Evolutionary conservation across 2,888 invertebrate species (phyloP).

Genomic region (Pollenia labialis): DNA sequence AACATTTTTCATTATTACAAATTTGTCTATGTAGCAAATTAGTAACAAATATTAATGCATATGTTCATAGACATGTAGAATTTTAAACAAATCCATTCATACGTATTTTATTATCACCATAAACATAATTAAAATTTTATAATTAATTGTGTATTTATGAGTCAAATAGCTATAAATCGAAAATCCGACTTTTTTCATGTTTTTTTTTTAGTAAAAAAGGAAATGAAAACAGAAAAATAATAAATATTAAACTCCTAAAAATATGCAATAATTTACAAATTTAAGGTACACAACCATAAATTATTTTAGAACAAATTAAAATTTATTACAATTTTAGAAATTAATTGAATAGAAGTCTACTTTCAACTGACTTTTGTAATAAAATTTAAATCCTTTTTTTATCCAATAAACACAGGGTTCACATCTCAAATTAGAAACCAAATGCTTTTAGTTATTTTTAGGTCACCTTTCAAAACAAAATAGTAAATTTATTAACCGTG

Average conservation of each 20-base stretch:
- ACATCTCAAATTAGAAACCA: too few relatives aligned
- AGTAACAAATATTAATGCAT: slow-evolving; percentile 28
- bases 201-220: background rate
- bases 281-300: background rate
- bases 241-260: slow-evolving; percentile 20
- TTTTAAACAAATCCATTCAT: background rate
- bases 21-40: slow-evolving; percentile 55
- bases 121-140: slow-evolving; percentile 70
- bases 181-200: slow-evolving; percentile 45
- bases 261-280: background rate
- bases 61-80: background rate
- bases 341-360: too few relatives aligned
- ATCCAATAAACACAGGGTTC: too few relatives aligned
- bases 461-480: slow-evolving; percentile 3
- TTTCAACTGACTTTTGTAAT: too few relatives aligned
- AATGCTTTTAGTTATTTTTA: slow-evolving; percentile 17
- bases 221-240: background rate
- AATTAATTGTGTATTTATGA: slow-evolving; percentile 72
- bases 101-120: slow-evolving; percentile 60
- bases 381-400: too few relatives aligned
- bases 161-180: slow-evolving; percentile 69
- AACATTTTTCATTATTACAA: slow-evolving; percentile 38
- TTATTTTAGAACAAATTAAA: background rate
- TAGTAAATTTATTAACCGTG: slow-evolving; percentile 11
- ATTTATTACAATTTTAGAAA: too few relatives aligned